phyloP scores from a whole-genome alignment of 2,888 invertebrate species.

The Drosophila hamatofila region DNA sequence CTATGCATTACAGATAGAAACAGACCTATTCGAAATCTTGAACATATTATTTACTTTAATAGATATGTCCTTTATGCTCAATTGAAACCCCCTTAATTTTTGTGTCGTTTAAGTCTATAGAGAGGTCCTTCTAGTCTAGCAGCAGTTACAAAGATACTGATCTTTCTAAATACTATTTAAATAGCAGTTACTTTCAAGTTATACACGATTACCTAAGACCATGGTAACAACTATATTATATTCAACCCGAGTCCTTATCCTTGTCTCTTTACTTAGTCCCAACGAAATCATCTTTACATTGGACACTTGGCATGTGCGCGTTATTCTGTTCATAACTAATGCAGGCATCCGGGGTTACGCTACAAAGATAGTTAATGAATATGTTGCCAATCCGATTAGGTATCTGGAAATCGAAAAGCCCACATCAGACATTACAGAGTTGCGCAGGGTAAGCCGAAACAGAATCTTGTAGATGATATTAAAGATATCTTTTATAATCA shows the following conservation, averaged over 20 bases:
- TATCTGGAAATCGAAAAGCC: constrained; percentile 74
- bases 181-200: no score
- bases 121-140: no score
- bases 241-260: no score
- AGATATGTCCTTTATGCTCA: no score
- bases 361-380: constrained; percentile 64
- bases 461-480: no score
- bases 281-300: constrained; percentile 76
- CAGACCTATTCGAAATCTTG: not conserved
- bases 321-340: constrained; percentile 65
- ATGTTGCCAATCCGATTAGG: constrained; percentile 54
- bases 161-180: no score
- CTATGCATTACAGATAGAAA: not conserved
- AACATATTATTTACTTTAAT: not conserved
- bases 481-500: not conserved
- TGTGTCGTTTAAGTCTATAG: no score
- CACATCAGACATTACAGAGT: constrained; percentile 61
- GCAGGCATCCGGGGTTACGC: constrained; percentile 73
- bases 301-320: constrained; percentile 68
- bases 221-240: no score
- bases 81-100: no score
- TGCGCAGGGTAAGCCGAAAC: constrained; percentile 67
- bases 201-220: no score
- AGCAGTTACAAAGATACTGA: no score
- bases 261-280: constrained; percentile 42